Percentiles rank a stretch among this genome's conserved stretches.
phyloP scores from a whole-genome alignment of 2,888 invertebrate genomes.

The Coelinius sp. region DNA sequence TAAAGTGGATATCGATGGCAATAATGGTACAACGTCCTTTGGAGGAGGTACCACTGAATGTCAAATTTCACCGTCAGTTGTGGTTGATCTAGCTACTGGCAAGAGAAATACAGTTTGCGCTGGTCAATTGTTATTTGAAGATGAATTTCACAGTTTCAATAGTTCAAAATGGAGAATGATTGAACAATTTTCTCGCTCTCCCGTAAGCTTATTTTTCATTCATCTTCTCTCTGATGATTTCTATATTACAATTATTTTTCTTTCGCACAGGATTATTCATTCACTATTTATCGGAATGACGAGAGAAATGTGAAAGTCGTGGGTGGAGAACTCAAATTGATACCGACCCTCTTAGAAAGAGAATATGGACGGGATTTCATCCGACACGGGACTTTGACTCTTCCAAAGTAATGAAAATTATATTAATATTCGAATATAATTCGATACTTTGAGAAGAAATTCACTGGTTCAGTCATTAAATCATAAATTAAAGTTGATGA shows the following conservation, averaged over 20 bases:
- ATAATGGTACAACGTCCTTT: neutral
- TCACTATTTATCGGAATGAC: slow-evolving; percentile 78
- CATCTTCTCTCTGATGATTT: neutral
- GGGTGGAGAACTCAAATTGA: slow-evolving; percentile 75
- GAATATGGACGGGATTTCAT: slow-evolving; percentile 73
- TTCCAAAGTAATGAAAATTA: slow-evolving; percentile 54
- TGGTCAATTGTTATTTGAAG: slow-evolving; percentile 77
- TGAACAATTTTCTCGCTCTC: slow-evolving; percentile 75
- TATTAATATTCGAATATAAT: neutral
- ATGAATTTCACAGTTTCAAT: slow-evolving; percentile 73
- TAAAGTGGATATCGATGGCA: slow-evolving; percentile 15
- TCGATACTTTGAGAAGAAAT: no score
- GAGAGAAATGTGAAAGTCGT: slow-evolving; percentile 73
- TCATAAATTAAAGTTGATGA: no score
- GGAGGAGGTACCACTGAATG: neutral
- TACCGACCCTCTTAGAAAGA: slow-evolving; percentile 74
- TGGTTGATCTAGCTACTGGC: slow-evolving; percentile 59
- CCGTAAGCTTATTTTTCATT: slow-evolving; percentile 72
- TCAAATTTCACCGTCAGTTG: slow-evolving; percentile 51
- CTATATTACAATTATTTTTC: slow-evolving; percentile 9
- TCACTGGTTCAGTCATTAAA: no score
- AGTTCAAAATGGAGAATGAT: slow-evolving; percentile 74
- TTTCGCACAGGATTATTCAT: slow-evolving; percentile 77
- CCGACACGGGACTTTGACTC: slow-evolving; percentile 62
- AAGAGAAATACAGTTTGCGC: slow-evolving; percentile 71